Conservation (phyloP, 2,888 invertebrate genomes). For the Ceriagrion tenellum region DNA sequence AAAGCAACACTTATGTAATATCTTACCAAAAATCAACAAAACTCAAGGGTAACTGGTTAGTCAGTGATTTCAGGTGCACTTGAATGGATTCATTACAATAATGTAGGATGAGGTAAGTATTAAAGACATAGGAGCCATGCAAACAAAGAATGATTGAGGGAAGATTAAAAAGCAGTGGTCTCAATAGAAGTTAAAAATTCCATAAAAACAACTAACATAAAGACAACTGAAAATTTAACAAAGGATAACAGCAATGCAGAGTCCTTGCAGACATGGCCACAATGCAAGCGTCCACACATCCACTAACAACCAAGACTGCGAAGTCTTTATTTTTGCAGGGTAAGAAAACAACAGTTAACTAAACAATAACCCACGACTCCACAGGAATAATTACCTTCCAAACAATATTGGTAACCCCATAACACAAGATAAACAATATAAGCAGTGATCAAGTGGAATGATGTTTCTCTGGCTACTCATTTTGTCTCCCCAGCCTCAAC, state of each 20-base stretch:
- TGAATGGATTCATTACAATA: neutral
- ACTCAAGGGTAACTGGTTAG: neutral
- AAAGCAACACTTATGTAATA: slow-evolving; percentile 19
- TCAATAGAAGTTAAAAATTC: neutral
- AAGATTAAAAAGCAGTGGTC: neutral
- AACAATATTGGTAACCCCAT: neutral
- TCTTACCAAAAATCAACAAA: slow-evolving; percentile 34
- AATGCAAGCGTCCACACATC: neutral
- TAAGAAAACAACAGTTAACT: neutral
- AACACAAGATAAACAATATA: neutral
- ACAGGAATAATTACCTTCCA: neutral
- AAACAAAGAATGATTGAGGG: neutral
- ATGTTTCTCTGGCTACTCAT: slow-evolving; percentile 23
- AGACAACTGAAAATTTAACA: neutral
- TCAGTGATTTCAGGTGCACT: neutral
- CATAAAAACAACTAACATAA: slow-evolving; percentile 29
- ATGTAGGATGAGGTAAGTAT: neutral
- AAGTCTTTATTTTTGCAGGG: neutral
- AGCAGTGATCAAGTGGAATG: slow-evolving; percentile 40
- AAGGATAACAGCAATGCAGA: slow-evolving; percentile 19
- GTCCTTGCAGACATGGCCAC: neutral
- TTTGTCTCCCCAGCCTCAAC: slow-evolving; percentile 17
- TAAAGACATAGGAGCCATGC: neutral
- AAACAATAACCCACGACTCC: neutral
- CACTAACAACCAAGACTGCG: neutral